Percentiles rank a stretch among this genome's conserved stretches.
These are phyloP conservation scores for Apotomis turbidana DNA, from an alignment of 2,888 invertebrate species.

Conservation along the genomic window DNA sequence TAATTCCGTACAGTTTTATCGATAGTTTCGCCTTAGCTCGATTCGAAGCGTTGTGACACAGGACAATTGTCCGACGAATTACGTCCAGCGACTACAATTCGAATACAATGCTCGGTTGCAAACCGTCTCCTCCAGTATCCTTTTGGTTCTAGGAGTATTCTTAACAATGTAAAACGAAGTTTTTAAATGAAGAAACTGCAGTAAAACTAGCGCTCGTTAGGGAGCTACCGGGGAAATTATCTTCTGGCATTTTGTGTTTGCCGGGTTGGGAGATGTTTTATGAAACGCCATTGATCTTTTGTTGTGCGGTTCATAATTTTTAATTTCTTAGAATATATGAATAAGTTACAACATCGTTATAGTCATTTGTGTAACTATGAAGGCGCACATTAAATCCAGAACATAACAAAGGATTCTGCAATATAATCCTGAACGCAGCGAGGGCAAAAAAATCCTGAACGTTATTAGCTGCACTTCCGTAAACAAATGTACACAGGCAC, in stretches of 20 bases:
- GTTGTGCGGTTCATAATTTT: constrained; percentile 3
- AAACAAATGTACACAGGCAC: constrained; percentile 28
- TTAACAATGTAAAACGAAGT: constrained; percentile 37
- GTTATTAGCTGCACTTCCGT: constrained; percentile 4
- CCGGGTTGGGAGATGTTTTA: constrained; percentile 13
- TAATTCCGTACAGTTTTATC: too few species aligned
- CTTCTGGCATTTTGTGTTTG: constrained; percentile 16
- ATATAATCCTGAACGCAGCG: too few species aligned
- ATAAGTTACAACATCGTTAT: too few species aligned
- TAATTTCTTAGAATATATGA: too few species aligned
- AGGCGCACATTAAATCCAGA: too few species aligned
- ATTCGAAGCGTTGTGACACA: constrained; percentile 46
- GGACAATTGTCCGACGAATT: constrained; percentile 78
- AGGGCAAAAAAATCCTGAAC: constrained; percentile 1
- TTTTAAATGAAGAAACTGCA: constrained; percentile 40
- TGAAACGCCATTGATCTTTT: constrained; percentile 22
- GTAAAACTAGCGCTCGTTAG: constrained; percentile 39
- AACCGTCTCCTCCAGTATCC: constrained; percentile 55
- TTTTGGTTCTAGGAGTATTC: constrained; percentile 36
- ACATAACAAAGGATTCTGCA: too few species aligned
- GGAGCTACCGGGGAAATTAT: constrained; percentile 35
- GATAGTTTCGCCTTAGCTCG: too few species aligned
- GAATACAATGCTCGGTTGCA: constrained; percentile 62
- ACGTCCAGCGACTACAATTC: constrained; percentile 64
- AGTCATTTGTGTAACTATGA: too few species aligned